Percentiles rank a stretch among this genome's conserved stretches.
phyloP scores from a whole-genome alignment of 2,888 invertebrate species.

The Andrena minutula region DNA sequence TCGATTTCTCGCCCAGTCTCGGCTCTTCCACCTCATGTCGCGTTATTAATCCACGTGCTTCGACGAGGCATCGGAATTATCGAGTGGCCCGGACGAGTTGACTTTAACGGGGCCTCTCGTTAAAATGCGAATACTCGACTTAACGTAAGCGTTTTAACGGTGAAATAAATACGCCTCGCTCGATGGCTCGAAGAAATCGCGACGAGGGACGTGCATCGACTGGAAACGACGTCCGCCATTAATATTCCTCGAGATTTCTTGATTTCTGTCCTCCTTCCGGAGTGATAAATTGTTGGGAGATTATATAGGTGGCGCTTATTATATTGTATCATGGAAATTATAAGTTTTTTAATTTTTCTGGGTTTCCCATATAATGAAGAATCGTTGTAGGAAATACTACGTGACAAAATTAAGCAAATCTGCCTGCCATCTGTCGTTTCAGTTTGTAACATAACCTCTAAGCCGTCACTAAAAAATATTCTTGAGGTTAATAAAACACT shows the following conservation, averaged over 20 bases:
- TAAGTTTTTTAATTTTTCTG: neutral
- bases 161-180: conserved; percentile 74
- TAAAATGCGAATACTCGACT: conserved; percentile 82
- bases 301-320: neutral
- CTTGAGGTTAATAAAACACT: too few relatives aligned
- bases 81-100: conserved; percentile 57
- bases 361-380: too few relatives aligned
- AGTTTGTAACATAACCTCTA: too few relatives aligned
- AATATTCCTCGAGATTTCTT: conserved; percentile 13
- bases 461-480: too few relatives aligned
- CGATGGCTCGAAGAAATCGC: conserved; percentile 26
- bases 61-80: conserved; percentile 65
- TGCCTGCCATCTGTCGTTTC: too few relatives aligned
- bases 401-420: too few relatives aligned
- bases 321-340: neutral
- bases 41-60: conserved; percentile 65
- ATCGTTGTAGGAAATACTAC: too few relatives aligned
- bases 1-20: neutral
- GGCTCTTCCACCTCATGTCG: conserved; percentile 19
- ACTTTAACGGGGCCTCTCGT: conserved; percentile 76
- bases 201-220: conserved; percentile 1
- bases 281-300: neutral
- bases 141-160: conserved; percentile 78
- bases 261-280: neutral
- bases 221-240: conserved; percentile 10